Evolutionary conservation across 2,888 invertebrate species (phyloP), one percentile per base, ranked within the genome.

Genomic region (Serripes groenlandicus): DNA sequence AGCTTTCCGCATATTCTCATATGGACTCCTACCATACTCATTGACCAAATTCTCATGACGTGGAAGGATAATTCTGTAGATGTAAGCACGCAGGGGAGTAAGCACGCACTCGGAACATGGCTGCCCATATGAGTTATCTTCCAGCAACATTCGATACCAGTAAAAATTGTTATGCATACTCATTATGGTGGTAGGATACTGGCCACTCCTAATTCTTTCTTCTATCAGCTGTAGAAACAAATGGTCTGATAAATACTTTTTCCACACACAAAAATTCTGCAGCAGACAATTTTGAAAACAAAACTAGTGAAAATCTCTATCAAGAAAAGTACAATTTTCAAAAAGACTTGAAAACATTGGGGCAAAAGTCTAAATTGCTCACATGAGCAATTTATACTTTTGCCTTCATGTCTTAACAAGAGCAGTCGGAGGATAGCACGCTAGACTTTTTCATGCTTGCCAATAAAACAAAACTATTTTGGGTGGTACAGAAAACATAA

Each of bases 161-260:
- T 93, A 93, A 62, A 92, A 91, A 49, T 90, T 90, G 32, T 90
- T 88, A 72, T 93, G 92, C 89, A 93, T 93, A 15, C 90, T 87
- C 84, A 93, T 85, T 21, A 92, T 75, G 58, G 81, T 87, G 54
- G 86, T 73, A 0, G 92, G 90, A 42, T 88, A 88, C 34, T 86
- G 81, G 5, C 91, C 91, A 23, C 73, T 30, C 3, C 64, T 66
- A 11, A 93, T 88, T 5, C 87, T 83, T 21, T 92, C 89, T 52
- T 82, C 86, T 37, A 93, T 85, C 21, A 91, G 49, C 84, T 86
- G 35, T 30, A 70, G 76, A 49, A n/a, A n/a, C n/a, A n/a, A n/a
- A n/a, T n/a, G n/a, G n/a, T n/a, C n/a, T n/a, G n/a, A n/a, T n/a
- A n/a, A n/a, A n/a, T n/a, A n/a, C n/a, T n/a, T n/a, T n/a, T n/a